phyloP scores from a whole-genome alignment of 2,113 vertebrate species.

The Chlorodrepanis virens region DNA sequence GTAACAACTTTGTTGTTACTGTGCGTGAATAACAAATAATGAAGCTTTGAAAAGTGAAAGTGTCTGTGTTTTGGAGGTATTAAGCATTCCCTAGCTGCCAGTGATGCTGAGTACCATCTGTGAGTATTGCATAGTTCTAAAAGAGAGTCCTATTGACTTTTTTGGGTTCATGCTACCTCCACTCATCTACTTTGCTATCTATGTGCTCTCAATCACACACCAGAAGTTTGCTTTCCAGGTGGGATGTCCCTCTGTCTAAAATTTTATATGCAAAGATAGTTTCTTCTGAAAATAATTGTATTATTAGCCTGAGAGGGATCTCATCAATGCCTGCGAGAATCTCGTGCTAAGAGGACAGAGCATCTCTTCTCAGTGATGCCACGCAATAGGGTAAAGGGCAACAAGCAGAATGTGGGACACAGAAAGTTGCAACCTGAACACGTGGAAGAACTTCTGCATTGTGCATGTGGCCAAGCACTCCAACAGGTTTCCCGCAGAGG shows the following conservation, averaged over 20 bases:
- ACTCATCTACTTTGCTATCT: background rate
- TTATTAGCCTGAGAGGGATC: background rate
- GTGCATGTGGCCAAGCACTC: background rate
- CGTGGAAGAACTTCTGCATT: background rate
- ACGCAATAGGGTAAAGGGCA: background rate
- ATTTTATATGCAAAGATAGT: background rate
- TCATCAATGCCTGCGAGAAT: background rate
- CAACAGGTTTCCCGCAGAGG: background rate
- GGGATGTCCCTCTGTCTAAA: background rate
- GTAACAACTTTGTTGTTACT: background rate
- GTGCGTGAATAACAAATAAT: background rate
- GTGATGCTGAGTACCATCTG: background rate
- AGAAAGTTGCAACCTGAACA: background rate
- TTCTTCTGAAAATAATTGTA: background rate
- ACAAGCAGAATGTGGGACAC: rapidly evolving
- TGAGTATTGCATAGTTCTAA: background rate
- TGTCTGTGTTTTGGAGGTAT: background rate
- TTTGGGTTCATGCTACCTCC: background rate
- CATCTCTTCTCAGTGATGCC: background rate
- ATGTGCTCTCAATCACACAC: background rate
- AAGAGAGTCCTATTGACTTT: background rate
- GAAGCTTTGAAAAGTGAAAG: background rate
- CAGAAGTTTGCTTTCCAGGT: background rate
- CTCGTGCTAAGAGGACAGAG: background rate
- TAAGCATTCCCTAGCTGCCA: background rate